Percentiles rank a stretch among this genome's conserved stretches.
Evolutionary conservation across 2,797 vertebrate species (phyloP).

Genomic region (Hydrophis major): DNA sequence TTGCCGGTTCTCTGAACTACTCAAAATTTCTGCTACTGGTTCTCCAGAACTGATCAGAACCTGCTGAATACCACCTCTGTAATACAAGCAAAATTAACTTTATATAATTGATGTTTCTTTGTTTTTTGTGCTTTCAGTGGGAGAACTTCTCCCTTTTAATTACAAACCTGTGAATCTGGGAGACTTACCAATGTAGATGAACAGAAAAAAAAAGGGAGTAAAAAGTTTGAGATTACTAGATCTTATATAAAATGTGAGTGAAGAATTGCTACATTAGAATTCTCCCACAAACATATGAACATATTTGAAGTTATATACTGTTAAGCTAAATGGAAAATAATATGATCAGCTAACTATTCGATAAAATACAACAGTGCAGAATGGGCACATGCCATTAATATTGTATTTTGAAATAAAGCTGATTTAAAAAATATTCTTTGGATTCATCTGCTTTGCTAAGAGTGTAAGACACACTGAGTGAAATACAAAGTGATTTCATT

Average conservation of each 20-base stretch:
- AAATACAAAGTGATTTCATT: conserved; percentile 11
- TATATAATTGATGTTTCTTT: conserved; percentile 1
- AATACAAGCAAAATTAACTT: background rate
- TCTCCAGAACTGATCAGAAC: no score
- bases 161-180: conserved; percentile 24
- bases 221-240: background rate
- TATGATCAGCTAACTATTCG: conserved; percentile 54
- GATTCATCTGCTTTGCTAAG: conserved; percentile 40
- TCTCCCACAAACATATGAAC: conserved; percentile 43
- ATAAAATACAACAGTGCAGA: conserved; percentile 64
- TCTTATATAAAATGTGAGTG: background rate
- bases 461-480: background rate
- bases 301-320: conserved; percentile 44
- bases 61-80: no score
- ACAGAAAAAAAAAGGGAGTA: background rate
- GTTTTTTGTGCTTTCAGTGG: conserved; percentile 1
- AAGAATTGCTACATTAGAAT: conserved; percentile 33
- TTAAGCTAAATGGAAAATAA: conserved; percentile 58
- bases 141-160: conserved; percentile 12
- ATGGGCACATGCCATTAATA: conserved; percentile 66
- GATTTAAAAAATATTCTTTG: conserved; percentile 52
- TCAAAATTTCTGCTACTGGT: no score
- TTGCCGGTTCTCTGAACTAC: no score
- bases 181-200: background rate
- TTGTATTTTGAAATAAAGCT: conserved; percentile 52